Evolutionary conservation across 2,888 invertebrate genomes (phyloP), one percentile per base, ranked within the genome.

Genomic region (Sipha maydis): DNA sequence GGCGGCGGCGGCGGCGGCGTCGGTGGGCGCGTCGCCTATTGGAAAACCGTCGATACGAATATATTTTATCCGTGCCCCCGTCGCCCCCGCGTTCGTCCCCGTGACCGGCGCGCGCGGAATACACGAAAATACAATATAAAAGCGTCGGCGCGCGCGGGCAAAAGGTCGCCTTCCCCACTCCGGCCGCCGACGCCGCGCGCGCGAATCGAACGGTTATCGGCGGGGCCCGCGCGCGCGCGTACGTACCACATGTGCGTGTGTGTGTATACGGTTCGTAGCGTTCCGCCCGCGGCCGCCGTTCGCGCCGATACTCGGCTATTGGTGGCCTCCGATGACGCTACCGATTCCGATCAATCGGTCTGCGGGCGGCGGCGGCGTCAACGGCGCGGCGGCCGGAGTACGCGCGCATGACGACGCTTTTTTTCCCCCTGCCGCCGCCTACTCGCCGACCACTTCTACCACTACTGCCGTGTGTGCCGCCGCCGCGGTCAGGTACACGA

Each of bases 341-440:
- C 88, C 88, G 80, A 88, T 88, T 82, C 88, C 88, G 88, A 88
- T 88, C 88, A 88, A 88, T 88, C 88, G 88, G 86, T 88, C 79
- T 79, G 34, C 75, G 76, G 54, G 76, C 61, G 54, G 25, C 54
- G 54, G 61, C 28, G 61, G 54, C 48, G 31, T 25, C 54, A 56
- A 4, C 48, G 77, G 31, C 17, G 31, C 17, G n/a, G 71, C n/a
- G 28, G 3, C 17, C 61, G 34, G 14, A 21, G 85, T 14, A 21
- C 56, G 38, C 86, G 86, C 80, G 88, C 85, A 85, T 85, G 85
- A 88, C 88, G 88, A 61, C 80, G 88, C 88, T 88, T 88, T 88
- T 88, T 88, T 88, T 61, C 41, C 1, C 85, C 14, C 19, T 38
- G 17, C 86, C 3, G 28, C 38, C 54, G 38, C 85, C 79, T 7